phyloP scores from a whole-genome alignment of 2,888 invertebrate genomes.

The Tetragonula carbonaria region DNA sequence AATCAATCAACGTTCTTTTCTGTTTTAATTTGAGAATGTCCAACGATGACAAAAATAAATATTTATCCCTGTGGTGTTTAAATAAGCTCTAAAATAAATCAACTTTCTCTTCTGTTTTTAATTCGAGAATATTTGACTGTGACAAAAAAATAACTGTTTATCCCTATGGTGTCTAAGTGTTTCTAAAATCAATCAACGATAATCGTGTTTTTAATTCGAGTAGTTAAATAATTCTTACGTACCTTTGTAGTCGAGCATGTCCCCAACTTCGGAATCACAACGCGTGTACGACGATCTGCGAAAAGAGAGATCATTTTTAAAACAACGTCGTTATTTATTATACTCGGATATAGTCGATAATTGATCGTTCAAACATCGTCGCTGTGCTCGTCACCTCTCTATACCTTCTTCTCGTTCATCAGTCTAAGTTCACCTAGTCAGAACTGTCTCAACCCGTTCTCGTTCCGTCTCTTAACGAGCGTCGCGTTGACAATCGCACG shows the following conservation, averaged over 20 bases:
- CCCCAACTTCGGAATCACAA: conserved; percentile 2
- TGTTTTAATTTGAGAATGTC: neutral
- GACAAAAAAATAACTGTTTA: no score
- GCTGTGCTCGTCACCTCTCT: neutral
- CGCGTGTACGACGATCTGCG: conserved; percentile 13
- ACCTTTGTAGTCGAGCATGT: conserved; percentile 50
- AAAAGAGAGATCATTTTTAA: conserved; percentile 23
- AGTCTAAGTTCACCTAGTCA: neutral
- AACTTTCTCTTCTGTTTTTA: neutral
- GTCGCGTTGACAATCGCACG: neutral
- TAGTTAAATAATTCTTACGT: neutral
- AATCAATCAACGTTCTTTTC: no score
- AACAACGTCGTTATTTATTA: neutral
- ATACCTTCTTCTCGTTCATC: neutral
- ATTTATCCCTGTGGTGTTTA: neutral
- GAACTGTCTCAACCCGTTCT: neutral
- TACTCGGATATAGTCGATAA: neutral
- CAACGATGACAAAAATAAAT: neutral
- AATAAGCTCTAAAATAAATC: no score
- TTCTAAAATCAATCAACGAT: neutral
- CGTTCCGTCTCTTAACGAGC: neutral
- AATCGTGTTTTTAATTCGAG: neutral
- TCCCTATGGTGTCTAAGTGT: no score
- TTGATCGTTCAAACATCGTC: conserved; percentile 14
- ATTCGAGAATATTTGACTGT: no score